Evolutionary conservation across 1,140 invertebrate genomes (phyloP), one percentile per base, ranked within the genome.

Genomic region (Tenebrio molitor): DNA sequence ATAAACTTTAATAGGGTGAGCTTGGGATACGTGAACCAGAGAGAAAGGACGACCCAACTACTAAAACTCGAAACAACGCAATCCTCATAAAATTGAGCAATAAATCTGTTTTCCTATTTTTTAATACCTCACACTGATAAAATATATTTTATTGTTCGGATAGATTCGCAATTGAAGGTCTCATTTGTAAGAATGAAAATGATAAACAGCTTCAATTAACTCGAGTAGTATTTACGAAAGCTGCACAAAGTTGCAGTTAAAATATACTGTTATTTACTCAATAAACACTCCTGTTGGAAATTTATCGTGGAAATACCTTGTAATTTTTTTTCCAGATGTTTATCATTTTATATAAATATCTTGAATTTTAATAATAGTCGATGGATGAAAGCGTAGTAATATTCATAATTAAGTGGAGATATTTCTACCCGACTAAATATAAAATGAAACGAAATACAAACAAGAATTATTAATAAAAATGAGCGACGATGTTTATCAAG

Each of bases 41-140:
- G 23, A 23, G 21, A 58, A 58, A 58, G 50, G 50, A 50, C 50
- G 50, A 58, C 50, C 50, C 50, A 50, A 50, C 23, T 58, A 58
- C 21, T 58, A 58, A 58, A 58, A 58, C 50, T 58, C 21, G 50
- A 58, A 58, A 58, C 50, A 58, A 58, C 8, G 21, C 50, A 58
- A 58, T 58, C 10, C 50, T 58, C 50, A 25, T 58, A 33, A 58
- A 58, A 58, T 58, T 12, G 19, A 58, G 23, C 50, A 25, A 58
- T 58, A 58, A 58, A 58, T 58, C 50, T 58, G 50, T 29, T 58
- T 58, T 58, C 23, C 23, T 58, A 58, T 50, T 58, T 58, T 58
- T 58, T 58, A 58, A 58, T 58, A 58, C 50, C 7, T 50, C 44
- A 50, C 44, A 50, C 44, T 21, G 44, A 50, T 50, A 50, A 50